Conservation (phyloP, 2,797 vertebrate genomes). For the Eospalax fontanierii region DNA sequence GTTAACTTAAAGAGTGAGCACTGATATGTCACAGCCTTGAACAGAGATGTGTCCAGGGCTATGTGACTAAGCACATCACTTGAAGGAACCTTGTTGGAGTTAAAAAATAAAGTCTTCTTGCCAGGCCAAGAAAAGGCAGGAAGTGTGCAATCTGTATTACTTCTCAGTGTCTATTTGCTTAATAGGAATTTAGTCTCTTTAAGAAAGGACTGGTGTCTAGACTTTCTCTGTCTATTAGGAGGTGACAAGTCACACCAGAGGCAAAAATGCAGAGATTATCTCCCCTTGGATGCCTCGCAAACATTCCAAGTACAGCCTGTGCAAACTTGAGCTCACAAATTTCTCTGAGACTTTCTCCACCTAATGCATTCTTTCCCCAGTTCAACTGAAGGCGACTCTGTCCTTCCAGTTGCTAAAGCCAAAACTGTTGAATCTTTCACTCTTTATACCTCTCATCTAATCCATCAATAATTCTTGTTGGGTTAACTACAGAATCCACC, state of each 20-base stretch:
- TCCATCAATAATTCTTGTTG: background rate
- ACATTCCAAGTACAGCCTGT: too few species aligned
- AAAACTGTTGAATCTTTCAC: background rate
- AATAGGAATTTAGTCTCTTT: too few species aligned
- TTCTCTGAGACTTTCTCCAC: background rate
- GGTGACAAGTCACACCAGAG: background rate
- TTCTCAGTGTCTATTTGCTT: too few species aligned
- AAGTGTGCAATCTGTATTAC: too few species aligned
- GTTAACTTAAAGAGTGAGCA: too few species aligned
- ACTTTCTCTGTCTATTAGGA: background rate
- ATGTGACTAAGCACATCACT: too few species aligned
- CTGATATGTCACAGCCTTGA: too few species aligned
- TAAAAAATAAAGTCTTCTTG: too few species aligned
- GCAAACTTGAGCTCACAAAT: background rate
- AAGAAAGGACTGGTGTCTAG: fast-evolving
- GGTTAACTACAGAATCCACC: background rate
- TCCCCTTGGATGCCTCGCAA: background rate
- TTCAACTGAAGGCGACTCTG: background rate
- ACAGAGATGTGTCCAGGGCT: too few species aligned
- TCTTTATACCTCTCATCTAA: background rate
- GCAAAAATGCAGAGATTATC: background rate
- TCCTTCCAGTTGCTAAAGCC: background rate
- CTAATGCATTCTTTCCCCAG: background rate
- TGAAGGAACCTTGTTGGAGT: too few species aligned
- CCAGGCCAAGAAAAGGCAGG: too few species aligned